phyloP scores from a whole-genome alignment of 2,797 vertebrate species.

The Phyllotis vaccarum region DNA sequence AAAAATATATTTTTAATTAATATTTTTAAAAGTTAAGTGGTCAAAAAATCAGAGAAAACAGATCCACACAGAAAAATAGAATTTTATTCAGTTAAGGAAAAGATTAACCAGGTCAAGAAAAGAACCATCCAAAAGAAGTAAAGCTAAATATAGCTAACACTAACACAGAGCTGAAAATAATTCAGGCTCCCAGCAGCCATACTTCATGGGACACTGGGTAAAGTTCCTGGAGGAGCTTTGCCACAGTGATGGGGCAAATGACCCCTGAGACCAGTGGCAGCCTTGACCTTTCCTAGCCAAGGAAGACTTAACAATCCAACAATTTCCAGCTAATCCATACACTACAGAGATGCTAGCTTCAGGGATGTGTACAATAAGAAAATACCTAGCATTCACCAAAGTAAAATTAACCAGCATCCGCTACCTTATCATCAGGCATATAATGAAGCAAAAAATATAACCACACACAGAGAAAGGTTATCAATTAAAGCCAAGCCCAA shows the following conservation, averaged over 20 bases:
- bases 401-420: background rate
- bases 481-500: conserved; percentile 27
- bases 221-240: conserved; percentile 18
- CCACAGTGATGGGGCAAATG: background rate
- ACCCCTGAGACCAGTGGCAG: background rate
- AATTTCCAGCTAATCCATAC: background rate
- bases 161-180: background rate
- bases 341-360: conserved; percentile 6
- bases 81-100: background rate
- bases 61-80: conserved; percentile 21
- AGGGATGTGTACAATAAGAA: conserved; percentile 50
- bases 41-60: conserved; percentile 11
- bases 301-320: conserved; percentile 35
- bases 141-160: background rate
- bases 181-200: background rate
- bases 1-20: background rate
- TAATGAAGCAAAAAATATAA: conserved; percentile 59
- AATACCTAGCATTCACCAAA: background rate
- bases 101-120: conserved; percentile 44
- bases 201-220: background rate
- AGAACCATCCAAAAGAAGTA: conserved; percentile 37
- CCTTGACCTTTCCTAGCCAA: conserved; percentile 25
- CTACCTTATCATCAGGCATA: background rate
- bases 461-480: background rate
- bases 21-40: background rate